Base-by-base conservation (phyloP, 2,113 vertebrate genomes). In the Microtus ochrogaster region DNA sequence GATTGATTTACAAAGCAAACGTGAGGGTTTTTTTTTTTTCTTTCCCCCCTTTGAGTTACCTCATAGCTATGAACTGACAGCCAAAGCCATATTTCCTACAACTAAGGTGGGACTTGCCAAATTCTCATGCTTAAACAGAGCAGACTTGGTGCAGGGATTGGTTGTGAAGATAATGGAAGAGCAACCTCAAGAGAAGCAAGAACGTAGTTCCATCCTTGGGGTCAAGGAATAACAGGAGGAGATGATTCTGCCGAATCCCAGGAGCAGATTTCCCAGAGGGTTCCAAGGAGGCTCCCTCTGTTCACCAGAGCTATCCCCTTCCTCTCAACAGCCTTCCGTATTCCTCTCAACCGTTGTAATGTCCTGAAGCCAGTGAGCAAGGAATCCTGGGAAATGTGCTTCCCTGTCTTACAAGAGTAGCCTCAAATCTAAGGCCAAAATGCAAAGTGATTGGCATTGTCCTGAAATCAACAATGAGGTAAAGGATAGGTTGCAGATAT, bases 1-100 rank as follows among this genome's bases (percentile, higher is more conserved):
- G 49, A 63, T 78, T 96, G 82, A 74, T 72, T 44, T 66, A 44
- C 39, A 52, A 96, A 94, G 44, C 61, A 89, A 93, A 85, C 3
- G 16, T 39, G 44, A 49, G 82, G 41, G 11, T 2, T 36, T 68
- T 58, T 19, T 19, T 21, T 58, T 24, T 82, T 41, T 63, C 2
- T 33, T 13, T 78, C 30, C 30, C 28, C n/a, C 36, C 61, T 68
- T 63, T 85, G 72, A 70, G 16, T 82, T 47, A 90, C 39, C 19
- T 85, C 61, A 84, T 44, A 72, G 17, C 63, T 90, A 63, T 17
- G 13, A 84, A 61, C 39, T 92, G 33, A 36, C 39, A 76, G 66
- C 12, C n/a, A 76, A 77, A 85, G 84, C 30, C n/a, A 63, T 9
- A 76, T 28, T 68, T 68, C 24, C 7, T 77, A 17, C 26, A 77